Base-by-base conservation (phyloP, 2,113 vertebrate species). In the Pterocles orientalis region DNA sequence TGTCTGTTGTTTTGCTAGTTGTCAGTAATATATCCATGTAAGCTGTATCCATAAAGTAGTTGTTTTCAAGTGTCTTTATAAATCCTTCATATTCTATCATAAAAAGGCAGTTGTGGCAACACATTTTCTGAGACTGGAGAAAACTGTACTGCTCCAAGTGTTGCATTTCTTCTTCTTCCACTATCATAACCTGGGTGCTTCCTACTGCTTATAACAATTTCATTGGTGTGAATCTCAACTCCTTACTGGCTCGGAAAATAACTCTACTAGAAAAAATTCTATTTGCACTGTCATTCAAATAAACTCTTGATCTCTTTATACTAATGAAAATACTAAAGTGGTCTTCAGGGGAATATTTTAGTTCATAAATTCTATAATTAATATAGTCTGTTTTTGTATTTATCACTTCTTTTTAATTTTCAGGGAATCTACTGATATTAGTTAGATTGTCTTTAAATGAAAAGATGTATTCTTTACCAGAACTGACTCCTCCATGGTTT, bases 61-160 rank as follows among this genome's bases (percentile, higher is more conserved):
- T 39, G 3, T 43, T 90, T 82, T 2, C 7, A 45, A 66, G 19
- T 57, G 2, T 51, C 18, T 88, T 71, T 47, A 48, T 64, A 91
- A 80, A 82, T 64, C 13, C 18, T 19, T 76, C 26, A 18, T 48
- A 51, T 10, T 60, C 18, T 50, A 4, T 33, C 29, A 5, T 41
- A 51, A 71, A 78, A 82, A 72, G 2, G 2, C 6, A 20, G 6
- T 28, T 57, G n/a, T 71, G 34, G 25, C 6, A 43, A 34, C 23
- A 25, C 0, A 0, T 79, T 70, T 57, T 54, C n/a, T 36, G 34
- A 76, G 34, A 28, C 0, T 53, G 17, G 33, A 47, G 7, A 76
- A 51, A 88, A 41, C 10, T 41, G 3, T 43, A 65, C 5, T 65
- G 3, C 6, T 87, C 26, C 50, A 70, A 61, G 14, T 60, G 36